phyloP scores from a whole-genome alignment of 92 coral and sea anemone genomes.

The Parazoanthus darwini region DNA sequence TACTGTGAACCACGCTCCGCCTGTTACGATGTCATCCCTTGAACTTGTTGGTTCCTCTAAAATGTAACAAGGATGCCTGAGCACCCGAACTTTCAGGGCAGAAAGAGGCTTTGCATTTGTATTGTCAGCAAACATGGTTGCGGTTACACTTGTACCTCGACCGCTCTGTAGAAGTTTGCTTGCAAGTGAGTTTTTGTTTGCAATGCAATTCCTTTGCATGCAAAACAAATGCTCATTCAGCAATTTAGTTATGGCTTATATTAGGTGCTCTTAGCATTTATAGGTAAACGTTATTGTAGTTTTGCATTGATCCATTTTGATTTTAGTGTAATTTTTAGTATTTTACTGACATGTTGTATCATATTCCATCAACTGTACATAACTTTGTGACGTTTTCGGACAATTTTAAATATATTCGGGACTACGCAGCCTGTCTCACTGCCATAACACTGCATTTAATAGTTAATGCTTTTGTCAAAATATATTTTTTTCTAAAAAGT shows the following conservation, averaged over 20 bases:
- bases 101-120: not conserved
- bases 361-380: not conserved
- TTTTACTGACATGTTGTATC: too few species aligned
- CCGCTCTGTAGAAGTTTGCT: too few species aligned
- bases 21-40: slow-evolving; percentile 23
- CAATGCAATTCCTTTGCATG: too few species aligned
- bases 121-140: not conserved
- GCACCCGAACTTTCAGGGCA: not conserved
- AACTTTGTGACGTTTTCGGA: too few species aligned
- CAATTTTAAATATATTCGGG: too few species aligned
- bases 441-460: too few species aligned
- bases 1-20: not conserved
- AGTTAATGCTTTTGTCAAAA: too few species aligned
- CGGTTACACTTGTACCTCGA: not conserved
- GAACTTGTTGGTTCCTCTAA: not conserved
- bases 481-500: too few species aligned
- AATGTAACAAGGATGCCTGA: not conserved
- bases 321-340: not conserved
- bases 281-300: not conserved
- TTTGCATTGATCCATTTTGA: not conserved
- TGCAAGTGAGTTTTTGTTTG: too few species aligned
- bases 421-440: too few species aligned
- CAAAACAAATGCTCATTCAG: not conserved
- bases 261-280: too few species aligned
- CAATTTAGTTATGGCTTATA: not conserved